Evolutionary conservation across 2,797 vertebrate species (phyloP), one percentile per base, ranked within the genome.

Genomic region (Sebastes vulpes): DNA sequence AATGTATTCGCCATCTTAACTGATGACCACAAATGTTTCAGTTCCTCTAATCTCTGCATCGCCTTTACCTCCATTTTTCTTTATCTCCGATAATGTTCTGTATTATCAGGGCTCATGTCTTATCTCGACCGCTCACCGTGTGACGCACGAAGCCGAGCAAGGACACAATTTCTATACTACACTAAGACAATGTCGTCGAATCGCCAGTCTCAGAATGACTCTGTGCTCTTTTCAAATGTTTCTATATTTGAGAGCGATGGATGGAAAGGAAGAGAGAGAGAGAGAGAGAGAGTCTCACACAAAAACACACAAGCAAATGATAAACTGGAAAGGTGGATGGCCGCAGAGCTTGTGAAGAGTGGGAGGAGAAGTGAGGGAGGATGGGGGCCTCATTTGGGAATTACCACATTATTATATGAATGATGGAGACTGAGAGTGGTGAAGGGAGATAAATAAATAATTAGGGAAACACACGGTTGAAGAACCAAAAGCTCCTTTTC

Each of bases 371-470:
- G 35, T 21, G 26, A 67, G 48, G 73, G 84, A 85, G 94, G 89
- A 78, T 73, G 87, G 81, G 83, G 60, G 64, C 77, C 89, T 91
- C 92, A 91, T 93, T 91, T 87, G 90, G 92, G 90, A 93, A 93
- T 94, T 88, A 88, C 83, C 77, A 82, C 88, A 90, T 91, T 89
- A 92, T 91, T 89, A 85, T 83, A 85, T 91, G 84, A 92, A 90
- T 87, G 86, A 87, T 72, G 76, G 81, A 76, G 67, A 67, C 65
- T 48, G 75, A 68, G 28, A 29, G 86, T 81, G 89, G 86, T 80
- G 90, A 89, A 82, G 56, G 68, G 67, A 75, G 80, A 89, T 93
- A 93, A 94, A 95, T 94, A 95, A 93, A 94, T 93, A 85, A 95
- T 94, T 86, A 92, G 83, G 28, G 48, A 87, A 90, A 84, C 79